Conservation (phyloP, 2,797 vertebrate genomes). For the Lophius americanus region DNA sequence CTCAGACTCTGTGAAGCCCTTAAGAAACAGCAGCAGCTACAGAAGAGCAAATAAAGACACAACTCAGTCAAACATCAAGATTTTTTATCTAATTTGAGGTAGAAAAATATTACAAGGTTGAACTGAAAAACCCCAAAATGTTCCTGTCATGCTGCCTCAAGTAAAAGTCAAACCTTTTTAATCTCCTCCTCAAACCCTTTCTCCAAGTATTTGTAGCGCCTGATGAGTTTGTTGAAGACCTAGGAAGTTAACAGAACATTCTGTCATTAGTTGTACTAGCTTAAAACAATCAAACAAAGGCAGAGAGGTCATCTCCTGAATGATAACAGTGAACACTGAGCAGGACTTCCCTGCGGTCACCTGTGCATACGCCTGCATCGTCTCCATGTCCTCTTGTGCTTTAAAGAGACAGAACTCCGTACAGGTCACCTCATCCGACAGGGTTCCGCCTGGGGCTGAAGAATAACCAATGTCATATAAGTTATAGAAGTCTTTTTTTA, state of each 20-base stretch:
- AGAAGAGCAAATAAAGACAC: slow-evolving; percentile 34
- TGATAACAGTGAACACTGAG: background rate
- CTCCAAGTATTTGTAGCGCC: slow-evolving; percentile 98
- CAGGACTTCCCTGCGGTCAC: slow-evolving; percentile 12
- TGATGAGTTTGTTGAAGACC: slow-evolving; percentile 99
- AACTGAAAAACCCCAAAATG: background rate
- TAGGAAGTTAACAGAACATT: slow-evolving; percentile 44
- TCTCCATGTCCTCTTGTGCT: slow-evolving; percentile 97
- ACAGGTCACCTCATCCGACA: slow-evolving; percentile 94
- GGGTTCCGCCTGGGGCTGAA: slow-evolving; percentile 93
- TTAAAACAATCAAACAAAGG: background rate
- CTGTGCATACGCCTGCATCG: slow-evolving; percentile 99
- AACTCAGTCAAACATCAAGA: background rate
- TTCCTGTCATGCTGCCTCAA: background rate
- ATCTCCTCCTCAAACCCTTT: slow-evolving; percentile 99
- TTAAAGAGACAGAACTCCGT: slow-evolving; percentile 97
- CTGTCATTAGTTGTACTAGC: slow-evolving; percentile 56
- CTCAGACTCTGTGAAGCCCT: slow-evolving; percentile 97
- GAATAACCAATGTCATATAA: background rate
- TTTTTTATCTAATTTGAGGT: background rate
- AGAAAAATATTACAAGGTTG: background rate
- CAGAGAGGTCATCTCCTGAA: background rate
- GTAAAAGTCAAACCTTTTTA: slow-evolving; percentile 87
- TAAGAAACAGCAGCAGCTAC: slow-evolving; percentile 96
- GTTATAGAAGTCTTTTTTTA: background rate